Conservation (phyloP, 2,113 vertebrate genomes). For the Cyanoramphus novaezelandiae region DNA sequence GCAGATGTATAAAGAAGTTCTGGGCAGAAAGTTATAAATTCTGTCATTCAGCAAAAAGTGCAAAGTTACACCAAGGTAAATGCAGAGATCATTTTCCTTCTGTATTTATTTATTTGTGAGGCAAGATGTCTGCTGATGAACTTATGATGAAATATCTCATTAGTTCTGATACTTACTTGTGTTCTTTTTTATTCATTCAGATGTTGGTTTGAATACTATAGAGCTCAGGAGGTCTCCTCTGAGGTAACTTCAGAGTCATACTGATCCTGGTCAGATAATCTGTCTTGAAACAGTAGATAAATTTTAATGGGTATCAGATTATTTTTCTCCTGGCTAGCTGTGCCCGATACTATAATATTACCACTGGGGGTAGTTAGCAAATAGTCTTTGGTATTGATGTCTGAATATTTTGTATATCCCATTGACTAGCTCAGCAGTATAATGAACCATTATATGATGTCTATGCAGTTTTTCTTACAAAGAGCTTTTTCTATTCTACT, state of each 20-base stretch:
- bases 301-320: not conserved
- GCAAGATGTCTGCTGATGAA: not conserved
- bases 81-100: not conserved
- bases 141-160: not conserved
- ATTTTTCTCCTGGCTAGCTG: not conserved
- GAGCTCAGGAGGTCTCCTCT: not conserved
- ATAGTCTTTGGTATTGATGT: not conserved
- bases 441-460: not conserved
- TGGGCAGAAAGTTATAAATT: not conserved
- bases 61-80: not conserved
- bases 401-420: conserved; percentile 2
- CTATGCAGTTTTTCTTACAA: not conserved
- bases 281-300: not conserved
- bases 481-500: not conserved
- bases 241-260: not conserved
- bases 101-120: not conserved
- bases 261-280: not conserved
- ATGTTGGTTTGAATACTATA: not conserved
- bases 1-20: not conserved
- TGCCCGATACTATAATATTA: not conserved
- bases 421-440: not conserved
- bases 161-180: not conserved
- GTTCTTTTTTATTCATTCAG: not conserved
- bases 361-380: not conserved
- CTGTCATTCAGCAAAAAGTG: not conserved